phyloP scores from a whole-genome alignment of 2,888 invertebrate genomes.

The Protophormia terraenovae region DNA sequence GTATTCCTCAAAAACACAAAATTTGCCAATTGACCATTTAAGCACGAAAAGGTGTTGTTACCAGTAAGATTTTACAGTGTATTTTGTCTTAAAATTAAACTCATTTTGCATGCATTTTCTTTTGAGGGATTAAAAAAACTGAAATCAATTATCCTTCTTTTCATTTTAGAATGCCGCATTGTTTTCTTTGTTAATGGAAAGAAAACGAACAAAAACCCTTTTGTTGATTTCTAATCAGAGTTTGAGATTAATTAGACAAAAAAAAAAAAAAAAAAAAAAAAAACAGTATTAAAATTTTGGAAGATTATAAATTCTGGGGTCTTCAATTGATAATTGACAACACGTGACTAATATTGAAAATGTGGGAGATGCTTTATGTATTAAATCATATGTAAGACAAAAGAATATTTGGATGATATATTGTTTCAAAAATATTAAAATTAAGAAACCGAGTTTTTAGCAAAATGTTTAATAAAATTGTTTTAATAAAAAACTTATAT shows the following conservation, averaged over 20 bases:
- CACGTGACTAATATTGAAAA: no score
- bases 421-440: no score
- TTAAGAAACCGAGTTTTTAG: no score
- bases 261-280: no score
- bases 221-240: not conserved
- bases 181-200: not conserved
- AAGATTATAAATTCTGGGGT: no score
- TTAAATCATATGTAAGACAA: no score
- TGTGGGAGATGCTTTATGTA: no score
- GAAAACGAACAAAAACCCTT: not conserved
- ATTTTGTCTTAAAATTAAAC: conserved; percentile 19
- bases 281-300: not conserved
- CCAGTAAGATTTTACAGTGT: not conserved
- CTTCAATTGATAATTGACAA: no score
- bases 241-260: no score
- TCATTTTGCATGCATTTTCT: conserved; percentile 56
- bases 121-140: conserved; percentile 44
- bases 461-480: no score
- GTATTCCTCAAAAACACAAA: not conserved
- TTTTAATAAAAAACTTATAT: no score
- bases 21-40: conserved; percentile 37
- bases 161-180: not conserved
- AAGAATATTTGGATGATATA: no score
- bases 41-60: conserved; percentile 36
- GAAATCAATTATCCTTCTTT: conserved; percentile 42